Evolutionary conservation across 1,140 invertebrate species (phyloP), one percentile per base, ranked within the genome.

Genomic region (Panagrolaimus sp.): DNA sequence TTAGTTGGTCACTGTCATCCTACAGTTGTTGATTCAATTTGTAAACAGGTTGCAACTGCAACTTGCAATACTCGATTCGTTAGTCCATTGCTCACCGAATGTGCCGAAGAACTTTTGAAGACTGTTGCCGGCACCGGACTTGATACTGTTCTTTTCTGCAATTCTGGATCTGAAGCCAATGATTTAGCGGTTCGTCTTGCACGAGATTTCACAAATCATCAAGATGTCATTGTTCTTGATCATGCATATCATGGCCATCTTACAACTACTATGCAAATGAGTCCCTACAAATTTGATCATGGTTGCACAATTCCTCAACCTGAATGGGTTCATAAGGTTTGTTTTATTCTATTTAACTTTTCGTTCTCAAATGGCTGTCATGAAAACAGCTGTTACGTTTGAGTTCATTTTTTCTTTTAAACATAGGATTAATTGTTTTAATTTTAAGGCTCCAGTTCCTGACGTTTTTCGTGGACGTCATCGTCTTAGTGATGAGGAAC

Each of bases 191-290:
- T 98, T 7, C 88, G 94, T 58, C 85, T 99, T 52, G 92, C 94
- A 1, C 87, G 90, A 68, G 88, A 91, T 55, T 90, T 95, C 81
- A 97, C 94, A 1, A 89, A 90, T 72, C 88, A 90, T 63, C 88
- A 89, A 76, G 94, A 98, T 82, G 88, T 96, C 45, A 91, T 98
- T 76, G 90, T 91, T 0, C 83, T 98, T 15, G 94, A 98, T 83
- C 92, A 96, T 86, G 94, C 94, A 62, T 98, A 98, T 88, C 96
- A 99, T 86, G 96, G 96, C 58, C 94, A 98, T 84, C 88, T 98
- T 80, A 91, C 90, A 47, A 91, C 91, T 55, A 89, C 93, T 81
- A 94, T 97, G 84, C 92, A 96, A 85, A 91, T 99, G 79, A 98
- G 94, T 72, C 94, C 96, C 28, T 96, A 96, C 87, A 97, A 98